Percentiles rank a stretch among this genome's conserved stretches.
Conservation (phyloP, 53 echinoderm and acorn worm genomes). For the Holothuria scabra region DNA sequence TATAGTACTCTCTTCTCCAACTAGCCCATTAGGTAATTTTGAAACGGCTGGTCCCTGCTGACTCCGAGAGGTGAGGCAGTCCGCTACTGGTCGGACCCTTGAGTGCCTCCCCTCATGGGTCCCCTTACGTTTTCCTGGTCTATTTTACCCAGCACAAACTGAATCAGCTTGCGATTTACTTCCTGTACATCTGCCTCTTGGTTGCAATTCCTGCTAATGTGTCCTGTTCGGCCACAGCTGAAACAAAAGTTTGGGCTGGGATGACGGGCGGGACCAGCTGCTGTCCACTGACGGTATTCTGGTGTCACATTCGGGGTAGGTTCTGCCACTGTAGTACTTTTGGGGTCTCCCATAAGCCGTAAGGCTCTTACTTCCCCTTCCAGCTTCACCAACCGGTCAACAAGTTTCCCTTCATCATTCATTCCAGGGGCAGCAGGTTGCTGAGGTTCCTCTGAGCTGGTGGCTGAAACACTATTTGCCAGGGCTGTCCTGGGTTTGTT, state of each 20-base stretch:
- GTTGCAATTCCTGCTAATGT: conserved; percentile 1
- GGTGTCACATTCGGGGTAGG: neutral
- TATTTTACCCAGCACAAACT: conserved; percentile 4
- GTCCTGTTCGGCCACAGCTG: neutral
- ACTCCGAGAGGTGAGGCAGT: neutral
- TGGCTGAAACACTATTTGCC: too few species aligned
- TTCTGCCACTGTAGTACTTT: too few species aligned
- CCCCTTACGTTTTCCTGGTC: neutral
- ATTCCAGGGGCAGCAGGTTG: too few species aligned
- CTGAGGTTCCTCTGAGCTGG: too few species aligned
- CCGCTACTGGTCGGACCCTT: neutral
- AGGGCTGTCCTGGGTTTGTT: too few species aligned
- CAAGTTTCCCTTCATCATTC: too few species aligned
- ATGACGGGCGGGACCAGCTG: neutral
- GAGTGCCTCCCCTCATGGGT: neutral
- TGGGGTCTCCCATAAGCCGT: too few species aligned
- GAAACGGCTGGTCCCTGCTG: too few species aligned
- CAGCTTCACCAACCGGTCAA: too few species aligned
- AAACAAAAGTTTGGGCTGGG: conserved; percentile 13
- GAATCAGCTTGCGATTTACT: conserved; percentile 4
- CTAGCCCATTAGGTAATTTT: neutral
- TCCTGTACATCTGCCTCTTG: neutral
- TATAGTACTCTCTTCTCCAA: neutral
- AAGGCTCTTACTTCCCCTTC: too few species aligned
- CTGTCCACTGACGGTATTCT: conserved; percentile 17